phyloP scores from a whole-genome alignment of 2,888 invertebrate genomes.

The Aporophyla nigra region DNA sequence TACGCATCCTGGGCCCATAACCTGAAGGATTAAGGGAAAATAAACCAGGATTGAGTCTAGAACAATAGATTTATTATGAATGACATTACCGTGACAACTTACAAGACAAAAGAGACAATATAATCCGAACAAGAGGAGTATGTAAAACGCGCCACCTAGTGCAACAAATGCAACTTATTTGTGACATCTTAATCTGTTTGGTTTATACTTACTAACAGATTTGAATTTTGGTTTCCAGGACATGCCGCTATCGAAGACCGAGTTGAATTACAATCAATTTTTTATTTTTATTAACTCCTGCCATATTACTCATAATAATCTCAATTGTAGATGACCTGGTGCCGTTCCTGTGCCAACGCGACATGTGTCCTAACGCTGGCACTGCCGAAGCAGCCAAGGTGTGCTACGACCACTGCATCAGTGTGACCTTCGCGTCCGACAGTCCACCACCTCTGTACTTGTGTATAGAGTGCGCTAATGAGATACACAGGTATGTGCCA shows the following conservation, averaged over 20 bases:
- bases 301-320: neutral
- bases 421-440: constrained; percentile 96
- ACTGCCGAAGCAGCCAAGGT: constrained; percentile 97
- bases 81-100: no score
- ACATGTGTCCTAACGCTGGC: constrained; percentile 97
- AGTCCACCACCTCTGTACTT: constrained; percentile 98
- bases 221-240: no score
- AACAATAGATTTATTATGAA: no score
- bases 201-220: no score
- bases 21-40: no score
- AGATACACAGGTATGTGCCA: constrained; percentile 92
- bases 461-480: constrained; percentile 98
- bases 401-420: constrained; percentile 98
- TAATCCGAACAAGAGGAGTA: no score
- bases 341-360: constrained; percentile 97
- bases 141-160: no score
- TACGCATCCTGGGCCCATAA: no score
- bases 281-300: neutral
- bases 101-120: no score
- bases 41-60: no score
- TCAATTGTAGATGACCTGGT: constrained; percentile 90
- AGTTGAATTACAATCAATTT: neutral
- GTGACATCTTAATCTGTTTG: no score
- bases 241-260: neutral
- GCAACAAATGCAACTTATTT: no score